Percentiles rank a stretch among this genome's conserved stretches.
These are phyloP conservation scores for Eulemur macaco DNA, from an alignment of 2,113 vertebrate genomes.

Conservation along the genomic window DNA sequence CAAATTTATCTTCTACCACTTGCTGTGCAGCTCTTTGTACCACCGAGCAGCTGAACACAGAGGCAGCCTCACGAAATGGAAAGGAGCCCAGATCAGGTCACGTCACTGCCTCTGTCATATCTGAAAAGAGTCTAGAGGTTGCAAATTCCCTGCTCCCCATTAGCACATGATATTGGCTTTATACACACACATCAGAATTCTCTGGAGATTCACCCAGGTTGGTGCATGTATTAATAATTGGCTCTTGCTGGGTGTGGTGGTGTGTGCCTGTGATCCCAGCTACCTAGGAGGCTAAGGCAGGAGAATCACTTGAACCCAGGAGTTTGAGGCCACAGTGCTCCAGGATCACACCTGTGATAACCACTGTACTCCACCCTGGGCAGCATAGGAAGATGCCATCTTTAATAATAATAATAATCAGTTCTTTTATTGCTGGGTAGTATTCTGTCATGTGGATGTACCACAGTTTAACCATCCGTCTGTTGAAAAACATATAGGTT, in stretches of 20 bases:
- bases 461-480: background rate
- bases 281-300: too few species aligned
- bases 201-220: background rate
- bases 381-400: too few species aligned
- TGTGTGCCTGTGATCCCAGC: too few species aligned
- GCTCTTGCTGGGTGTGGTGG: background rate
- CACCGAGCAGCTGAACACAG: background rate
- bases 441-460: background rate
- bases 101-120: rapidly evolving
- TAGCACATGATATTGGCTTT: background rate
- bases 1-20: background rate
- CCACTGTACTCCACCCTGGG: too few species aligned
- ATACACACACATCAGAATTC: background rate
- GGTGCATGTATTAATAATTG: background rate
- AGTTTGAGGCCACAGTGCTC: too few species aligned
- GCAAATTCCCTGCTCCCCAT: rapidly evolving
- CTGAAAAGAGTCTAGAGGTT: background rate
- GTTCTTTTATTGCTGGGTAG: background rate
- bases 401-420: too few species aligned
- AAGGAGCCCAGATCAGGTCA: background rate
- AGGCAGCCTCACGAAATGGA: background rate
- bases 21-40: background rate
- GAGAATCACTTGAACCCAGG: too few species aligned
- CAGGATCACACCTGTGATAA: too few species aligned
- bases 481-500: background rate